Evolutionary conservation across 23 tunicate genomes (phyloP).

Genomic region (Ascidia mentula): DNA sequence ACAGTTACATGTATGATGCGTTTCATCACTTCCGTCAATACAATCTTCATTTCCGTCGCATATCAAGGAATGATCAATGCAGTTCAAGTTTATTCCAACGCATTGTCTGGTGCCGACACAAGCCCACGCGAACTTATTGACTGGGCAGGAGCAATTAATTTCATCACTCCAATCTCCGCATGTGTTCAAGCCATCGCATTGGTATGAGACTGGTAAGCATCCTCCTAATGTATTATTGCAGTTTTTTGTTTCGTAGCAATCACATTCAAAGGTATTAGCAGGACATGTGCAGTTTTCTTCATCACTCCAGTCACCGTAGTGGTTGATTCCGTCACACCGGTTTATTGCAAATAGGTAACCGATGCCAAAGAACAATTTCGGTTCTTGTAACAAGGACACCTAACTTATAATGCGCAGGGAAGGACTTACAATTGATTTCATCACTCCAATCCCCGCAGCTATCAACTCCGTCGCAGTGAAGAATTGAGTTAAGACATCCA

Average conservation of each 20-base stretch:
- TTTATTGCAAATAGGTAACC: too few species aligned
- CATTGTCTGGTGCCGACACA: constrained; percentile 1
- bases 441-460: too few species aligned
- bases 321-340: too few species aligned
- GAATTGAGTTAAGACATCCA: too few species aligned
- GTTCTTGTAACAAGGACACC: too few species aligned
- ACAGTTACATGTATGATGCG: background rate
- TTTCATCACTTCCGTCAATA: constrained; percentile 7
- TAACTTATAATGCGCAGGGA: too few species aligned
- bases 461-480: too few species aligned
- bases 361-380: too few species aligned
- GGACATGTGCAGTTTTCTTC: background rate
- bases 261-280: background rate
- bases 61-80: background rate
- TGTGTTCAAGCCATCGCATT: background rate
- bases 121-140: background rate
- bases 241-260: background rate
- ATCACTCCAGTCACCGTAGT: too few species aligned
- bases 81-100: background rate
- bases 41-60: constrained; percentile 7
- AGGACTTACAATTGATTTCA: too few species aligned
- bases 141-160: constrained; percentile 4
- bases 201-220: background rate
- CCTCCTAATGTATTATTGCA: background rate
- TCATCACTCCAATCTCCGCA: constrained; percentile 7